Evolutionary conservation across 2,113 vertebrate species (phyloP).

Genomic region (Elanoides forficatus): DNA sequence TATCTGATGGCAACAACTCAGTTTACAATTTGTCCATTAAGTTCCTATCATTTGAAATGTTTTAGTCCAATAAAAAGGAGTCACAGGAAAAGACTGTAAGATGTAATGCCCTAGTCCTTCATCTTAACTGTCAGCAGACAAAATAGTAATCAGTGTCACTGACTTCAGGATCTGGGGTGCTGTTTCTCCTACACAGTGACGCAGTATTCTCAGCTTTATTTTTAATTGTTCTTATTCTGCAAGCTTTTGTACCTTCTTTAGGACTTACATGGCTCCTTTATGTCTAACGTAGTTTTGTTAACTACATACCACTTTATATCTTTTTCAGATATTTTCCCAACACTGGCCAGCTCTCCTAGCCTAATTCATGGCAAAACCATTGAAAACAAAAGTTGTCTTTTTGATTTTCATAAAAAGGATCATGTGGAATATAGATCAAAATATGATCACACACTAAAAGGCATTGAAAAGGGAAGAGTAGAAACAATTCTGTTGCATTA

Average conservation of each 20-base stretch:
- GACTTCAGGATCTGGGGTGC: background rate
- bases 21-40: background rate
- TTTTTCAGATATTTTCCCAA: background rate
- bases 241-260: background rate
- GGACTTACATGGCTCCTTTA: background rate
- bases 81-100: background rate
- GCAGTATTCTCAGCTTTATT: background rate
- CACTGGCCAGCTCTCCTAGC: background rate
- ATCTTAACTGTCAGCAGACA: background rate
- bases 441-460: background rate
- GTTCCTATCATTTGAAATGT: background rate
- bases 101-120: background rate
- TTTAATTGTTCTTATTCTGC: background rate
- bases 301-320: background rate
- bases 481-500: background rate
- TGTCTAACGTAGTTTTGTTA: background rate
- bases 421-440: background rate
- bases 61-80: background rate
- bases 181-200: background rate
- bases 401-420: background rate
- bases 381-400: background rate
- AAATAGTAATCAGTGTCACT: background rate
- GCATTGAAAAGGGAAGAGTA: background rate
- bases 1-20: background rate
- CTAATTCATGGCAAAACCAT: background rate